These are phyloP conservation scores for Dinomys branickii DNA, from an alignment of 2,113 vertebrate genomes.

Conservation along the genomic window DNA sequence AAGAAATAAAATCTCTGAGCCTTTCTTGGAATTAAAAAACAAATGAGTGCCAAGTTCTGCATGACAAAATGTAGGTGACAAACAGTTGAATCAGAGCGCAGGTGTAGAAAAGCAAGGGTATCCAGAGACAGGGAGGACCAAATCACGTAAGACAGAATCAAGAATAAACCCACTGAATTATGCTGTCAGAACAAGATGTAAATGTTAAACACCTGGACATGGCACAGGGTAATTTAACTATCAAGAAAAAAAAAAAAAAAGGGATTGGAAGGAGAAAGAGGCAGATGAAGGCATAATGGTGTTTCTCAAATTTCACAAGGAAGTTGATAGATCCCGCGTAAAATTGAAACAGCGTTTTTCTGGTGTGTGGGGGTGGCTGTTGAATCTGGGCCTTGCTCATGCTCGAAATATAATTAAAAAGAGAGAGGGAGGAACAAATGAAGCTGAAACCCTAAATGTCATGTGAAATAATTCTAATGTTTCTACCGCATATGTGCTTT, in stretches of 20 bases:
- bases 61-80: conserved; percentile 11
- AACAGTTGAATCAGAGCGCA: not conserved
- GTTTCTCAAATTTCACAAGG: not conserved
- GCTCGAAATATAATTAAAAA: not conserved
- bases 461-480: conserved; percentile 68
- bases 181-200: not conserved
- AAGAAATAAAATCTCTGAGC: not conserved
- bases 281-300: not conserved
- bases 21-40: conserved; percentile 29
- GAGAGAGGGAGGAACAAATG: not conserved
- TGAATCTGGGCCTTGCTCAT: not conserved
- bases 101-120: not conserved
- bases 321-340: not conserved
- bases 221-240: not conserved
- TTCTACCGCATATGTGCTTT: conserved; percentile 79
- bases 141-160: not conserved
- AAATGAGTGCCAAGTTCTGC: not conserved
- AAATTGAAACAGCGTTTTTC: not conserved
- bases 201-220: not conserved
- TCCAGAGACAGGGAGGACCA: not conserved
- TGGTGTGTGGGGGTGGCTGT: not conserved
- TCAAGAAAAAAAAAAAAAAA: not conserved
- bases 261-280: not conserved
- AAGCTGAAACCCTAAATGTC: conserved; percentile 9
- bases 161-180: not conserved